Evolutionary conservation across 2,113 vertebrate species (phyloP), one percentile per base, ranked within the genome.

Genomic region (Calcarius ornatus): DNA sequence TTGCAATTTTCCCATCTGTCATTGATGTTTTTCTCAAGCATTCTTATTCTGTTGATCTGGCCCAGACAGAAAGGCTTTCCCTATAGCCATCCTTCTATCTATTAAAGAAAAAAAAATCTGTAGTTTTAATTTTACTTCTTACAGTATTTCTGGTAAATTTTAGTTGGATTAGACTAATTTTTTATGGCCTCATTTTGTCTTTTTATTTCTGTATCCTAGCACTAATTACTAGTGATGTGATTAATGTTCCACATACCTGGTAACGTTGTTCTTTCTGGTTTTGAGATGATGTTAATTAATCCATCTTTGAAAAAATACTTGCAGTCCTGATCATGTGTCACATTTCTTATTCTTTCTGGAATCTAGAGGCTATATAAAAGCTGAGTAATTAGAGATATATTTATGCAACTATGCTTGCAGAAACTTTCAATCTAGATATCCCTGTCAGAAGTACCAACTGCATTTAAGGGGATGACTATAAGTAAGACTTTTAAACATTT

Each of bases 281-380:
- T 97, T 92, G 93, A 91, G 95, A 98, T 97, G 96, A 97, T 95
- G 94, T 90, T 98, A 97, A 98, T 98, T 98, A 98, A 97, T 96
- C 97, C 96, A 97, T 96, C 86, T 95, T 95, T 68, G 89, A 89
- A 94, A 97, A 96, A 88, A 96, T 72, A 87, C 91, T 93, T 96
- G 87, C 40, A 77, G 77, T 97, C 90, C 91, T 85, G 60, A 71
- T 94, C 86, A 40, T 50, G 71, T 76, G 94, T 95, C 95, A 94
- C 57, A 90, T 95, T 96, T 69, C 40, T 94, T 95, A 96, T 94
- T 96, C 76, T 91, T 93, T 83, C 31, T 96, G 89, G 96, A 97
- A 97, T 90, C 65, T 71, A 86, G 84, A 80, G 48, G 35, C 92
- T 94, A 77, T 92, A 56, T 90, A 96, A 96, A 91, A 96, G 71